A percentile compares a stretch with the other conserved stretches of the same genome.
Conservation (phyloP, 2,888 invertebrate species). For the Lithophane ornitopus region DNA sequence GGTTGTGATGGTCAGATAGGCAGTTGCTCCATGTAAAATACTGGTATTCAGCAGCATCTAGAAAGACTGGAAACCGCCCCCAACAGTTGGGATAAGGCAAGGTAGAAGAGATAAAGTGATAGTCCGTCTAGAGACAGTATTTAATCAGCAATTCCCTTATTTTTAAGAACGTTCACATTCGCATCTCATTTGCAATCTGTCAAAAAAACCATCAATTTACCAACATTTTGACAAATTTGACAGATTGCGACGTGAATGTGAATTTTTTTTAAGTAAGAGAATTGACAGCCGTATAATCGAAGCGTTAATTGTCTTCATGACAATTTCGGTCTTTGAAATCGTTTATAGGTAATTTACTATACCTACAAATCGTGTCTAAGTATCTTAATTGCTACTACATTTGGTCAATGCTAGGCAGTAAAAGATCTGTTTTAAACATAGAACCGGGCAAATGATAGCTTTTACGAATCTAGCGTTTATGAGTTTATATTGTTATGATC, state of each 20-base stretch:
- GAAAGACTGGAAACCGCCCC: background rate
- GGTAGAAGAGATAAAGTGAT: background rate
- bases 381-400: background rate
- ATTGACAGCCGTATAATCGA: background rate
- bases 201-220: too few species aligned
- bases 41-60: background rate
- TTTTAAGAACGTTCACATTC: too few species aligned
- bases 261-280: too few species aligned
- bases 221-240: too few species aligned
- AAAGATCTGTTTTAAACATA: background rate
- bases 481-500: conserved; percentile 59
- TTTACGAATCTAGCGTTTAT: conserved; percentile 37
- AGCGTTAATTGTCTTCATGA: background rate
- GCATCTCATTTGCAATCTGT: too few species aligned
- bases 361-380: background rate
- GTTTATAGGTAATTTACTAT: background rate
- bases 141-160: too few species aligned
- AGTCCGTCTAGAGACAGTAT: too few species aligned
- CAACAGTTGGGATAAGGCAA: too few species aligned
- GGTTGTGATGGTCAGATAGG: background rate
- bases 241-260: too few species aligned
- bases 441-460: background rate
- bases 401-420: conserved; percentile 10
- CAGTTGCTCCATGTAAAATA: background rate
- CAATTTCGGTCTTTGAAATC: background rate